These are phyloP conservation scores for Apodemia mormo DNA, from an alignment of 2,888 invertebrate species.

Conservation along the genomic window DNA sequence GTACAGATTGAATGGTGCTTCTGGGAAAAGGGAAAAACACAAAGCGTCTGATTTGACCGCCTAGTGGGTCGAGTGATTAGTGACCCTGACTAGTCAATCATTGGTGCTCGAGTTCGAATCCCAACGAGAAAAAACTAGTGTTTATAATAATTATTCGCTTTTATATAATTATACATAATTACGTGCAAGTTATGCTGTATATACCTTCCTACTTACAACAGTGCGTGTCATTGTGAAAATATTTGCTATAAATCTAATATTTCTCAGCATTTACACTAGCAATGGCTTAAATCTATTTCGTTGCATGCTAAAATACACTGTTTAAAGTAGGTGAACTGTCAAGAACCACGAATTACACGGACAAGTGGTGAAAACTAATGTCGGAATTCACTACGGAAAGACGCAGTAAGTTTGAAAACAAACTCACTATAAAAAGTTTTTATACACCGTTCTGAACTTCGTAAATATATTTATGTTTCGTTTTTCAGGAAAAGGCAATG, in stretches of 20 bases:
- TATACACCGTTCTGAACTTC: background rate
- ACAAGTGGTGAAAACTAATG: slow-evolving; percentile 17
- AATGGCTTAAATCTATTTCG: background rate
- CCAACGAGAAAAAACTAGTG: no score
- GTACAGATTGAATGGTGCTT: no score
- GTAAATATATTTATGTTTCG: slow-evolving; percentile 1
- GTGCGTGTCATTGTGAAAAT: background rate
- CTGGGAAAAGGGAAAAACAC: no score
- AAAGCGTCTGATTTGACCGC: no score
- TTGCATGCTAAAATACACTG: slow-evolving; percentile 1
- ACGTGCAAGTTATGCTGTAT: no score
- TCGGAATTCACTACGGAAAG: background rate
- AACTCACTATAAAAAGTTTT: slow-evolving; percentile 5
- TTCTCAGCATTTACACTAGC: background rate
- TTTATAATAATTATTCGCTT: no score
- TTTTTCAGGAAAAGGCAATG: background rate
- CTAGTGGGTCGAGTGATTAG: no score
- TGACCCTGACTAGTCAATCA: no score
- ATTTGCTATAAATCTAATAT: background rate
- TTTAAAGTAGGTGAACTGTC: slow-evolving; percentile 12
- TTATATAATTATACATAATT: no score
- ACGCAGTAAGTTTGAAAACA: slow-evolving; percentile 7
- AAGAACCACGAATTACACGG: slow-evolving; percentile 6
- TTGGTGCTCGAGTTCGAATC: no score
- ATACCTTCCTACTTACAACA: no score